Conservation (phyloP, 2,888 invertebrate species). For the Lacanobia wlatinum region DNA sequence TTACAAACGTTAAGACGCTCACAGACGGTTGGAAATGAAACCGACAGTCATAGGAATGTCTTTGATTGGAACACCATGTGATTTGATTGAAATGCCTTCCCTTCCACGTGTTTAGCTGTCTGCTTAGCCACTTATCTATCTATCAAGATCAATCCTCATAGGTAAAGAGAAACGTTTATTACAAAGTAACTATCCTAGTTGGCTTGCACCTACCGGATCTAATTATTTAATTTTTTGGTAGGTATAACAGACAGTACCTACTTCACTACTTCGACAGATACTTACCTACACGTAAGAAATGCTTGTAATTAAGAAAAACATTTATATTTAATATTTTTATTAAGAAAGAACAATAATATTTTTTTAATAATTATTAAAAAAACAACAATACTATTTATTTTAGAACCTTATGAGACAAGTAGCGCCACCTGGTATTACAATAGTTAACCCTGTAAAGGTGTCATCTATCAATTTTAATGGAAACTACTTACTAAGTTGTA, state of each 20-base stretch:
- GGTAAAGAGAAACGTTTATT: not conserved
- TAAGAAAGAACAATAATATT: no score
- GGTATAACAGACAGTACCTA: no score
- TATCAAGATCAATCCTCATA: not conserved
- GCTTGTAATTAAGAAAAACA: no score
- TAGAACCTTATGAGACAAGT: no score
- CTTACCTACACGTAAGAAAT: no score
- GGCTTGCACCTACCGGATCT: no score
- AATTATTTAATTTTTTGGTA: no score
- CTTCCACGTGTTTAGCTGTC: conserved; percentile 53
- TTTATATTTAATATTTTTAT: no score
- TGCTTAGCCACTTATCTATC: conserved; percentile 28
- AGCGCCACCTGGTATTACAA: not conserved
- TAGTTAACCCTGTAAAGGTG: not conserved
- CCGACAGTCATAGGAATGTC: conserved; percentile 66
- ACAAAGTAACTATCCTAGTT: not conserved
- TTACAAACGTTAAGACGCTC: conserved; percentile 41
- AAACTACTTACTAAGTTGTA: conserved; percentile 1
- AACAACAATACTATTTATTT: no score
- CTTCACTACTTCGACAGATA: no score
- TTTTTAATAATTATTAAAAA: no score
- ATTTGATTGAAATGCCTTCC: conserved; percentile 74
- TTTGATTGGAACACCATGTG: conserved; percentile 71
- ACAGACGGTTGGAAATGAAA: conserved; percentile 57
- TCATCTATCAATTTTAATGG: conserved; percentile 23